Evolutionary conservation across 2,797 vertebrate species (phyloP).

Genomic region (Xiphophorus birchmanni): DNA sequence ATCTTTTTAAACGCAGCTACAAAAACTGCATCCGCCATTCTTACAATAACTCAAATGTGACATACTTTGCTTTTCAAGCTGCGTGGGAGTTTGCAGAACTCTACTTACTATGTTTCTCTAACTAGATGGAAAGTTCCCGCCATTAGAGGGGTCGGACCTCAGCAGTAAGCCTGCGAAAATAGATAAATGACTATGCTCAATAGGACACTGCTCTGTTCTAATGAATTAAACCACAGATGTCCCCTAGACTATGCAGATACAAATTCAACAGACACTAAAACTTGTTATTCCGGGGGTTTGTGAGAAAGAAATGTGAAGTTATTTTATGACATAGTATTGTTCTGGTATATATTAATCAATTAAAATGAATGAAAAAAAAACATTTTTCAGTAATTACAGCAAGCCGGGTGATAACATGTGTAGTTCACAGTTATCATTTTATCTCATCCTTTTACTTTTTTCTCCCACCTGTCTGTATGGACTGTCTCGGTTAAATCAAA

Average conservation of each 20-base stretch:
- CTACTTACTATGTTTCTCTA: slow-evolving; percentile 33
- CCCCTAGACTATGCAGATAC: slow-evolving; percentile 13
- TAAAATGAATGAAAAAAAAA: background rate
- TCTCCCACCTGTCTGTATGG: background rate
- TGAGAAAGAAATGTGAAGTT: slow-evolving; percentile 13
- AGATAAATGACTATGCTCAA: slow-evolving; percentile 20
- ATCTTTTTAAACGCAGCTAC: slow-evolving; percentile 27
- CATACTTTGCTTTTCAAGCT: slow-evolving; percentile 4
- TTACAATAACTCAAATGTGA: slow-evolving; percentile 18
- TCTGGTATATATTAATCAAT: background rate
- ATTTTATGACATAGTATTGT: background rate
- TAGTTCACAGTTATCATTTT: background rate
- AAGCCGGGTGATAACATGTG: background rate
- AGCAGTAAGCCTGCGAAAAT: slow-evolving; percentile 25
- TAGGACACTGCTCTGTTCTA: slow-evolving; percentile 17
- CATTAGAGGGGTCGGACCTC: slow-evolving; percentile 15
- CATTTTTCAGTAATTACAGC: background rate
- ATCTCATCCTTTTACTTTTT: background rate
- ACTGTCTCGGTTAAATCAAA: background rate
- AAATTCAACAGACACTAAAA: slow-evolving; percentile 16
- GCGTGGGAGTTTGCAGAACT: slow-evolving; percentile 34
- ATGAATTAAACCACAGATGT: slow-evolving; percentile 17
- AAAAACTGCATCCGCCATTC: slow-evolving; percentile 24
- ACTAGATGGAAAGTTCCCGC: slow-evolving; percentile 13
- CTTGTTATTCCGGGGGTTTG: background rate